Conservation (phyloP, 2,113 vertebrate genomes). For the Thinocorus orbignyianus region DNA sequence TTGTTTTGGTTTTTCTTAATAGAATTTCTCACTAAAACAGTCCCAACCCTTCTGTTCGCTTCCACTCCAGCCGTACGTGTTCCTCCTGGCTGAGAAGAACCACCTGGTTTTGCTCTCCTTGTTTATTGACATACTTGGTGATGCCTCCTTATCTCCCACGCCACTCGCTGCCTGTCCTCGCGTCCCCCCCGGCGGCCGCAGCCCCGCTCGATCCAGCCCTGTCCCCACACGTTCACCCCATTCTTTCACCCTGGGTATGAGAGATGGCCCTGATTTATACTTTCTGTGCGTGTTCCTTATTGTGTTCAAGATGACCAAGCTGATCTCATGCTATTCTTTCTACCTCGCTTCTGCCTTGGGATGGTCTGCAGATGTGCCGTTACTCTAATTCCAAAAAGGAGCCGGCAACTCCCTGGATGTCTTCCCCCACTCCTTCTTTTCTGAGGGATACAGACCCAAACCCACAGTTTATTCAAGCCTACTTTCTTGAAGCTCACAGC, state of each 20-base stretch:
- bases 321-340: conserved; percentile 21
- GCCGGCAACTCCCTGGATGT: not conserved
- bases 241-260: fast-evolving
- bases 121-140: not conserved
- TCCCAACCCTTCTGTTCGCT: not conserved
- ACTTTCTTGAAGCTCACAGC: not conserved
- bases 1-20: no score
- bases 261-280: not conserved
- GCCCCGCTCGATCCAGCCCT: not conserved
- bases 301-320: not conserved
- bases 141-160: not conserved
- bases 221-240: not conserved
- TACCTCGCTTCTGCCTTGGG: not conserved
- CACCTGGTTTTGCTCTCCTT: not conserved
- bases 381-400: not conserved
- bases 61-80: not conserved
- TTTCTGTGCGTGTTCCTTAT: not conserved
- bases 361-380: conserved; percentile 1
- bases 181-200: fast-evolving
- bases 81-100: not conserved
- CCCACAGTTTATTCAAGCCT: not conserved
- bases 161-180: not conserved
- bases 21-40: not conserved
- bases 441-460: not conserved
- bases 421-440: not conserved